A percentile compares a stretch with the other conserved stretches of the same genome.
Evolutionary conservation across 2,888 invertebrate species (phyloP).

Genomic region (Flexamia atlantica): DNA sequence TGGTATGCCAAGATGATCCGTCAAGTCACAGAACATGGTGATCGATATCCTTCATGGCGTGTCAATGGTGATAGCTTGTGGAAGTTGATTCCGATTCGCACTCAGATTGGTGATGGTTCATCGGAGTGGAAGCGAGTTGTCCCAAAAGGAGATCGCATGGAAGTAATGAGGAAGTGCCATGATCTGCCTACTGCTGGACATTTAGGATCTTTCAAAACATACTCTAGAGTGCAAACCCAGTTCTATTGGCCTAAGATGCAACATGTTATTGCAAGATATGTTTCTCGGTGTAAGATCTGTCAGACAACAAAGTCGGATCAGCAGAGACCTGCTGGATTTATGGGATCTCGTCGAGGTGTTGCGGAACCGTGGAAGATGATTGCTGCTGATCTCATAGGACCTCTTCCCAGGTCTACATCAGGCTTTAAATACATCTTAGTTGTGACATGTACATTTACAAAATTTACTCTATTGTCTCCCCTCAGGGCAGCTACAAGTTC

Average conservation of each 20-base stretch:
- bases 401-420: constrained; percentile 69
- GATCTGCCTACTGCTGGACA: constrained; percentile 67
- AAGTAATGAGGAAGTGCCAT: constrained; percentile 56
- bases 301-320: constrained; percentile 45
- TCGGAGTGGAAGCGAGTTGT: neutral
- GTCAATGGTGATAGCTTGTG: neutral
- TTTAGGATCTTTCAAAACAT: constrained; percentile 66
- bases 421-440: constrained; percentile 70
- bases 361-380: constrained; percentile 54
- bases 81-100: neutral
- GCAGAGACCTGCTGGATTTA: constrained; percentile 11
- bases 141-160: neutral
- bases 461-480: constrained; percentile 68
- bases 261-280: constrained; percentile 60
- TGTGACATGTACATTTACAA: constrained; percentile 70
- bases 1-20: constrained; percentile 27
- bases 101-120: neutral
- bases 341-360: neutral
- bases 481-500: constrained; percentile 68
- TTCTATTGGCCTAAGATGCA: constrained; percentile 68
- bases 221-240: constrained; percentile 46
- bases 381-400: constrained; percentile 71
- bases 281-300: constrained; percentile 54
- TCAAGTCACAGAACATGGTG: neutral
- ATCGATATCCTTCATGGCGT: constrained; percentile 1